Conservation (phyloP, 2,797 vertebrate species). For the Falco rusticolus region DNA sequence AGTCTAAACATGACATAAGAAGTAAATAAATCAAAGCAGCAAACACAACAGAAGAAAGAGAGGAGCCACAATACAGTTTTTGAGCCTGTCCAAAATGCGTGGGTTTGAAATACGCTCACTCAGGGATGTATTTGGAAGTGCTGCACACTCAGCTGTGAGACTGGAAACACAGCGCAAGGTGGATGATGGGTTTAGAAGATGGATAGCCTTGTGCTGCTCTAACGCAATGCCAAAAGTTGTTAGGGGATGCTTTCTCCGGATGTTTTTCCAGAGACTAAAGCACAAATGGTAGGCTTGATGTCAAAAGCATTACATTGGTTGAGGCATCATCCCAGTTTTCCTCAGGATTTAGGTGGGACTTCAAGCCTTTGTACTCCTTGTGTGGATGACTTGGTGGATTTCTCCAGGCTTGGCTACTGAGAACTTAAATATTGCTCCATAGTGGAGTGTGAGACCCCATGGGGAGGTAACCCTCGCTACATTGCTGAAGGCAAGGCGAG, state of each 20-base stretch:
- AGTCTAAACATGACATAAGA: conserved; percentile 11
- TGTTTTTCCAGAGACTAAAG: neutral
- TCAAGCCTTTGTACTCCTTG: neutral
- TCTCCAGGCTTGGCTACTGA: neutral
- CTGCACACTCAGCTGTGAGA: neutral
- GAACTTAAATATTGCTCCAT: neutral
- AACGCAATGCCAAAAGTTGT: neutral
- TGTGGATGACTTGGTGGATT: neutral
- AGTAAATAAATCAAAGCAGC: neutral
- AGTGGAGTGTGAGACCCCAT: neutral
- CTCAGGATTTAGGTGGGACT: neutral
- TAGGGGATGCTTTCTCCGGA: neutral
- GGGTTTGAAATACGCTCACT: neutral
- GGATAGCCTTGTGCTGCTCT: neutral
- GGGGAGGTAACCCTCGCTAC: neutral
- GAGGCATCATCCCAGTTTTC: neutral
- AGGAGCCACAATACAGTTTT: neutral
- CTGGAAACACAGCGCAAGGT: neutral
- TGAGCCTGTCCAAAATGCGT: neutral
- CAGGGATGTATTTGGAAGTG: neutral
- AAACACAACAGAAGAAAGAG: neutral
- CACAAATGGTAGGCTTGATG: neutral
- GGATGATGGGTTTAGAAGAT: neutral
- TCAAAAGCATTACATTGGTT: neutral
- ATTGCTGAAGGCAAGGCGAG: neutral